phyloP scores from a whole-genome alignment of 2,113 vertebrate genomes.

The Corythornis madagascariensis region DNA sequence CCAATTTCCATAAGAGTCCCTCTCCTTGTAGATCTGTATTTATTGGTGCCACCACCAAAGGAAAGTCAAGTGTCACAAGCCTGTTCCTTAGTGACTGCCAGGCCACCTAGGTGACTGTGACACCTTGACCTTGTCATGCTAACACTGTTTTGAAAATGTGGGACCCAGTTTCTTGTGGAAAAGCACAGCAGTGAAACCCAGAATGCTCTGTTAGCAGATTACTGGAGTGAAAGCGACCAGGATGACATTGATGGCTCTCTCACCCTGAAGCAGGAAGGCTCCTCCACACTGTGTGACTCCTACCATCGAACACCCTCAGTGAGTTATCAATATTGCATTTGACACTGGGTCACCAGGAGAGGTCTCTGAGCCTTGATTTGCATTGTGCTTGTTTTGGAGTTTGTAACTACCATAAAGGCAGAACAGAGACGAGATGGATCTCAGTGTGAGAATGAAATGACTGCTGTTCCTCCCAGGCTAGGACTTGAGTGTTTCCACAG shows the following conservation, averaged over 20 bases:
- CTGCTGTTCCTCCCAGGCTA: not conserved
- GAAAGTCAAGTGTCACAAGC: not conserved
- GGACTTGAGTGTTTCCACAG: not conserved
- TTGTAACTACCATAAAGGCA: not conserved
- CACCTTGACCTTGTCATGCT: not conserved
- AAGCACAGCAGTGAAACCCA: not conserved
- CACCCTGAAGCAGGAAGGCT: slow-evolving; percentile 89
- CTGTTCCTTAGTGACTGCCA: not conserved
- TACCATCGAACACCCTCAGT: slow-evolving; percentile 89
- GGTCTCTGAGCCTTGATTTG: not conserved
- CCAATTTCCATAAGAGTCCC: not conserved
- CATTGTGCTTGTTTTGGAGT: not conserved
- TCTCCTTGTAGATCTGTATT: not conserved
- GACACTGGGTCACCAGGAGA: not conserved
- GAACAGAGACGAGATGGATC: not conserved
- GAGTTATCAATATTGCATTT: slow-evolving; percentile 54
- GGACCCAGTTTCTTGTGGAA: not conserved
- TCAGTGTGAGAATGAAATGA: not conserved
- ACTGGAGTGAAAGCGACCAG: slow-evolving; percentile 95
- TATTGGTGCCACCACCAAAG: not conserved
- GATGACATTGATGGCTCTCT: slow-evolving; percentile 88
- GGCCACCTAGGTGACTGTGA: not conserved
- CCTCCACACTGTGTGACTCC: slow-evolving; percentile 80
- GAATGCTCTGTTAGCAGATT: slow-evolving; percentile 78
- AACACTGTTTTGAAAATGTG: not conserved